Conservation (phyloP, 2,797 vertebrate genomes). For the Macropodus opercularis region DNA sequence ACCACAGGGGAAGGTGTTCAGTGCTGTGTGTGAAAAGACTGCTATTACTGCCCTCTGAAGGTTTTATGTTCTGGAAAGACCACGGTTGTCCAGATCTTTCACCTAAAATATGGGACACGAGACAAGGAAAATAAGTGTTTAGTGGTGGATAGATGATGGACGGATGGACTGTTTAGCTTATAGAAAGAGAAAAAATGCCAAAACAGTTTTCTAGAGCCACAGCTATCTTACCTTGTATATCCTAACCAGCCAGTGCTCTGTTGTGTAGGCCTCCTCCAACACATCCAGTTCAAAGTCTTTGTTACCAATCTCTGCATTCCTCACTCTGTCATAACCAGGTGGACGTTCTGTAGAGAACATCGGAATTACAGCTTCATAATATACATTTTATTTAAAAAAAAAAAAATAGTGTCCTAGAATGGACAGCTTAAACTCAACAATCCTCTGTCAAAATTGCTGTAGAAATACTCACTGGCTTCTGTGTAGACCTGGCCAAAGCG, state of each 20-base stretch:
- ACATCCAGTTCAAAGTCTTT: constrained; percentile 99
- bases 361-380: constrained; percentile 7
- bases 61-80: constrained; percentile 93
- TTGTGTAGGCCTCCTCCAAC: constrained; percentile 97
- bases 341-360: constrained; percentile 87
- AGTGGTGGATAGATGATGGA: too few species aligned
- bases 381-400: too few species aligned
- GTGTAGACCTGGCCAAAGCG: constrained; percentile 99
- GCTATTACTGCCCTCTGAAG: constrained; percentile 33
- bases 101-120: constrained; percentile 78
- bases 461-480: constrained; percentile 93
- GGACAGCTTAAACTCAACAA: background rate
- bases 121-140: too few species aligned
- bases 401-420: background rate
- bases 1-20: constrained; percentile 86
- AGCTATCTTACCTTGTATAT: constrained; percentile 93
- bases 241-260: constrained; percentile 98
- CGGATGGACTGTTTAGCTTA: too few species aligned
- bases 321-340: constrained; percentile 95
- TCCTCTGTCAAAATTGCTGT: background rate
- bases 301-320: constrained; percentile 98
- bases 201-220: too few species aligned
- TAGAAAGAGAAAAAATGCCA: too few species aligned
- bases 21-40: constrained; percentile 80
- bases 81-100: constrained; percentile 97